Evolutionary conservation across 2,888 invertebrate genomes (phyloP), one percentile per base, ranked within the genome.

Genomic region (Morinoia aosen): DNA sequence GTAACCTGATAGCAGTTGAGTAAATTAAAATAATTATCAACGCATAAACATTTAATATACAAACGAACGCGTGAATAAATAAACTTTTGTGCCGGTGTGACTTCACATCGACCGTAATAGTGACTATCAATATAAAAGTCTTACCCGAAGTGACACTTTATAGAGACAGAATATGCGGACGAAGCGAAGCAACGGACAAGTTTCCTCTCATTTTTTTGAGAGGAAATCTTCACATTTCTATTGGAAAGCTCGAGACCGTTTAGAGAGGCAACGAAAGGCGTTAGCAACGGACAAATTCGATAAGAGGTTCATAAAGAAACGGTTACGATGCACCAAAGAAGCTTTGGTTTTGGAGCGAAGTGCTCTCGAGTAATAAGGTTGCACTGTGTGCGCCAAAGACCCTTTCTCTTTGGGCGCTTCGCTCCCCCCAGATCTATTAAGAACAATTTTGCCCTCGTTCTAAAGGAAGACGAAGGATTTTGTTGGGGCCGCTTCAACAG

Each of bases 231-330:
- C 48, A 57, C 93, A 93, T 93, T 93, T 93, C 25, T 93, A 93
- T 93, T 93, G 93, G 93, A 57, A 48, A 57, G 57, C n/a, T 12
- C 58, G 40, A 39, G 57, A 93, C 19, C 93, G 56, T 93, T 93
- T 93, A 93, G 48, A 12, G 58, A 93, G 93, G 93, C 93, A 93
- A 57, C 57, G 58, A 40, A 57, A 56, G 93, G 93, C 93, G 93
- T 93, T 93, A 93, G 93, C 57, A 93, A 57, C 93, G 93, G 93
- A 93, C 93, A 93, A 93, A 93, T 93, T 93, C 93, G 93, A 93
- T 93, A 93, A 93, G 93, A 93, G 93, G 25, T 93, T 57, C 93
- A 93, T 93, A 93, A 93, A 93, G 93, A 93, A 93, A 93, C 19
- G 16, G 39, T 48, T 57, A 93, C 93, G 93, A 93, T 93, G 93